Conservation (phyloP, 2,888 invertebrate genomes). For the Buathra laborator region DNA sequence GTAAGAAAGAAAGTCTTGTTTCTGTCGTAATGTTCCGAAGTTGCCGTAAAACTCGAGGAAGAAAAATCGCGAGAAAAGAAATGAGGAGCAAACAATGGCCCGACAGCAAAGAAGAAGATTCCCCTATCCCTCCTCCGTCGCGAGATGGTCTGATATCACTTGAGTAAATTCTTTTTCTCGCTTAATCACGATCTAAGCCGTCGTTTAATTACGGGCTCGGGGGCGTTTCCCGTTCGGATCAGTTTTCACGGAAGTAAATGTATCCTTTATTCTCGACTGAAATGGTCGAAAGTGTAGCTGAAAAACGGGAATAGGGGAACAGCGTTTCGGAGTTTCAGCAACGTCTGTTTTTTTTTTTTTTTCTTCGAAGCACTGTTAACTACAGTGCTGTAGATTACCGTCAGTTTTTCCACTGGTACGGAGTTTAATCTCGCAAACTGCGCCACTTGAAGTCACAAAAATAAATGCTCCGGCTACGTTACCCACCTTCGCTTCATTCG, state of each 20-base stretch:
- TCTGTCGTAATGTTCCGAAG: constrained; percentile 1
- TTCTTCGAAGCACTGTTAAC: constrained; percentile 45
- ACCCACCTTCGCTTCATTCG: constrained; percentile 25
- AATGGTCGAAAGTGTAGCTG: constrained; percentile 45
- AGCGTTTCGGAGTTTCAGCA: constrained; percentile 27
- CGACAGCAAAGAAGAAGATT: not conserved
- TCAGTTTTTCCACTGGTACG: constrained; percentile 57
- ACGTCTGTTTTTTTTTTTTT: constrained; percentile 23
- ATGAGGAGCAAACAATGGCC: constrained; percentile 9
- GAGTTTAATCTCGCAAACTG: constrained; percentile 70
- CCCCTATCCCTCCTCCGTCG: not conserved
- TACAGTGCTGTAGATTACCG: constrained; percentile 66
- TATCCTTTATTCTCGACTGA: constrained; percentile 58
- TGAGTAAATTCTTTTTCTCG: constrained; percentile 60
- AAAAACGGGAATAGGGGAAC: not conserved
- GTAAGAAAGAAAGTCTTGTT: constrained; percentile 52
- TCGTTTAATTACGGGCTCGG: constrained; percentile 66
- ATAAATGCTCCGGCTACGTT: constrained; percentile 57
- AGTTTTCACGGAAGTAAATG: constrained; percentile 57
- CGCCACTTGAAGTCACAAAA: constrained; percentile 62
- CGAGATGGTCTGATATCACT: constrained; percentile 52
- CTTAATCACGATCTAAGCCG: constrained; percentile 66
- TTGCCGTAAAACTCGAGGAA: constrained; percentile 21
- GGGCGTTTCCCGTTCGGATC: constrained; percentile 57
- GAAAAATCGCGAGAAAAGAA: constrained; percentile 23